Evolutionary conservation across 2,888 invertebrate species (phyloP).

Genomic region (Chrysopilus asiliformis): DNA sequence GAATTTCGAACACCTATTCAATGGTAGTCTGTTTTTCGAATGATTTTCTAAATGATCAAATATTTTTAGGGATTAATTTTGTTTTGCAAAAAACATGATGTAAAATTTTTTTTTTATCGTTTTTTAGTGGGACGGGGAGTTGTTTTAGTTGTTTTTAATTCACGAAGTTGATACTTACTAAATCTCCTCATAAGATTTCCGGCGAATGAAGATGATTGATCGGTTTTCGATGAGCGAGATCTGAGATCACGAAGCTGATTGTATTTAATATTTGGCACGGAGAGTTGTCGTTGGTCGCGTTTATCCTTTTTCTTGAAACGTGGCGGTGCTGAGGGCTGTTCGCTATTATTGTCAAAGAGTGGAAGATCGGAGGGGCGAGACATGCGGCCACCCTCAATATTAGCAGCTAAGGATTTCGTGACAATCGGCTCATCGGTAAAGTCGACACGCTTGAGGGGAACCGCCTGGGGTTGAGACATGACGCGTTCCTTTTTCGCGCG

Average conservation of each 20-base stretch:
- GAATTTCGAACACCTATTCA: too few relatives aligned
- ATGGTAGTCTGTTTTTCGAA: too few relatives aligned
- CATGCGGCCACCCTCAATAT: conserved; percentile 25
- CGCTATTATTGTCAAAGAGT: conserved; percentile 35
- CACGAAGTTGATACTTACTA: conserved; percentile 60
- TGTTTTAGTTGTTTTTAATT: not conserved
- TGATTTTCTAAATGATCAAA: too few relatives aligned
- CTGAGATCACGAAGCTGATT: conserved; percentile 34
- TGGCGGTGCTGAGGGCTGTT: conserved; percentile 35
- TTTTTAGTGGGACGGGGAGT: not conserved
- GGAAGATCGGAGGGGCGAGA: conserved; percentile 52
- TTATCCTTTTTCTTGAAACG: conserved; percentile 42
- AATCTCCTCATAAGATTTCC: conserved; percentile 70
- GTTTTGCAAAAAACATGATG: not conserved
- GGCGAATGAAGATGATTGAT: conserved; percentile 45
- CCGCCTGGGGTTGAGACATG: conserved; percentile 22
- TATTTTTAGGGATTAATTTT: not conserved
- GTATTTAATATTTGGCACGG: conserved; percentile 66
- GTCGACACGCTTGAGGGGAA: conserved; percentile 27
- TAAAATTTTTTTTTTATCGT: not conserved
- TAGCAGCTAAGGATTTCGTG: conserved; percentile 18
- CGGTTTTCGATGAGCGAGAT: conserved; percentile 27
- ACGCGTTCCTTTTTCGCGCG: conserved; percentile 18
- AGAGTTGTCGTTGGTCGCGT: conserved; percentile 55
- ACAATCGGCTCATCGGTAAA: conserved; percentile 24